These are phyloP conservation scores for Gymnoscopelus microlampas DNA, from an alignment of 2,797 vertebrate species.

Conservation along the genomic window DNA sequence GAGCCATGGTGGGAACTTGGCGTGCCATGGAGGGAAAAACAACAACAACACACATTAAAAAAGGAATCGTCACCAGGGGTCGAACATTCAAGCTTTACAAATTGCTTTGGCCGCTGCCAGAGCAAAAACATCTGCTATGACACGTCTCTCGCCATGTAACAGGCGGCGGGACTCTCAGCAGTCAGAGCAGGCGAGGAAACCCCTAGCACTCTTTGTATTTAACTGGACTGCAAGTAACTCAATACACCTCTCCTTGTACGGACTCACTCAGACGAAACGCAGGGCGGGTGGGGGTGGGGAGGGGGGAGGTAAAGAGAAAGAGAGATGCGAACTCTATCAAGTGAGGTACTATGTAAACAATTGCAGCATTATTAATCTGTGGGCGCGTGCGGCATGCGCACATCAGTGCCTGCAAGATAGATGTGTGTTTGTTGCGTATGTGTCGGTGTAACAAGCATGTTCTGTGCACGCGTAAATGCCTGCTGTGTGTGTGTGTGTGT, in stretches of 20 bases:
- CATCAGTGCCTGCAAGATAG: too few relatives aligned
- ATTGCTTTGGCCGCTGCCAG: conserved; percentile 46
- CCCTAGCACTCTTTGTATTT: conserved; percentile 72
- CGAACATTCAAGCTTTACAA: conserved; percentile 41
- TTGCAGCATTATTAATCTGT: conserved; percentile 24
- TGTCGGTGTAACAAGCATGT: too few relatives aligned
- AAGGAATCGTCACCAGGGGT: conserved; percentile 51
- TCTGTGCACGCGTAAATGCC: too few relatives aligned
- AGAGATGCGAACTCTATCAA: conserved; percentile 45
- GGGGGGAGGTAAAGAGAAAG: background rate
- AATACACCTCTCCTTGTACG: conserved; percentile 70
- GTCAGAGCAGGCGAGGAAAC: conserved; percentile 52
- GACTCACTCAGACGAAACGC: conserved; percentile 67
- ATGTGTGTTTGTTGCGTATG: background rate
- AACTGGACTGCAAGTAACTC: conserved; percentile 75
- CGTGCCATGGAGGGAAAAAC: conserved; percentile 6
- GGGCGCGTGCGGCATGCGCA: too few relatives aligned
- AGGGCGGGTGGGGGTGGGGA: conserved; percentile 40
- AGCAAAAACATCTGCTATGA: conserved; percentile 53
- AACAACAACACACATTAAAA: conserved; percentile 59
- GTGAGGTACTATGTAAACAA: conserved; percentile 52
- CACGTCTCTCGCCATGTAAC: conserved; percentile 29
- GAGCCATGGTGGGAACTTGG: conserved; percentile 48
- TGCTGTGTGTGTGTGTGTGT: conserved; percentile 8
- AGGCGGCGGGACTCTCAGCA: conserved; percentile 25